Conservation (phyloP, 2,113 vertebrate genomes). For the Amphiprion percula region DNA sequence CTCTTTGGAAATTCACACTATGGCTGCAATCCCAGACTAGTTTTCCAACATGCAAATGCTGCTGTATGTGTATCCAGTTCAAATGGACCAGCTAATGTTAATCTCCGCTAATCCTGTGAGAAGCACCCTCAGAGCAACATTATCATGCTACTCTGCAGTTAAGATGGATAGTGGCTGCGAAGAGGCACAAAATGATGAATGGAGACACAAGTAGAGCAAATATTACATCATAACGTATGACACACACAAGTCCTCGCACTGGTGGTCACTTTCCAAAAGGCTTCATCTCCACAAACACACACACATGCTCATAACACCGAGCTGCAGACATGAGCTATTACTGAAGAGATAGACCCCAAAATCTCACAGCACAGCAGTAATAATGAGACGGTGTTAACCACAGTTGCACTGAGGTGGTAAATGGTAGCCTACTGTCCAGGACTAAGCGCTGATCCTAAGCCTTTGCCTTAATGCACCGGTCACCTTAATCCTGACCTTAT, state of each 20-base stretch:
- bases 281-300: not conserved
- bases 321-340: constrained; percentile 48
- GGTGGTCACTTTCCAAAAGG: constrained; percentile 34
- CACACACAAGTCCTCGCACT: constrained; percentile 44
- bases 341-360: constrained; percentile 30
- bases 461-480: constrained; percentile 59
- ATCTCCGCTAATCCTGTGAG: constrained; percentile 78
- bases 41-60: constrained; percentile 56
- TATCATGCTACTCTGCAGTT: constrained; percentile 57
- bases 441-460: constrained; percentile 57
- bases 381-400: constrained; percentile 63
- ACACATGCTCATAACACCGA: not conserved
- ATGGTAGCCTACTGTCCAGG: constrained; percentile 52
- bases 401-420: constrained; percentile 63
- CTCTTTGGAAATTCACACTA: constrained; percentile 34
- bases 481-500: constrained; percentile 69
- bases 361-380: constrained; percentile 30
- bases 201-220: constrained; percentile 42
- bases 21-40: constrained; percentile 33
- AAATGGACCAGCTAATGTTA: constrained; percentile 80
- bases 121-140: constrained; percentile 63
- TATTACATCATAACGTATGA: constrained; percentile 54
- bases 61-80: constrained; percentile 67
- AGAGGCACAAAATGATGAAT: constrained; percentile 41
- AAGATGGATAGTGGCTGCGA: constrained; percentile 46